A percentile compares a stretch with the other conserved stretches of the same genome.
Conservation (phyloP, 2,888 invertebrate genomes). For the Nomada lathburiana region DNA sequence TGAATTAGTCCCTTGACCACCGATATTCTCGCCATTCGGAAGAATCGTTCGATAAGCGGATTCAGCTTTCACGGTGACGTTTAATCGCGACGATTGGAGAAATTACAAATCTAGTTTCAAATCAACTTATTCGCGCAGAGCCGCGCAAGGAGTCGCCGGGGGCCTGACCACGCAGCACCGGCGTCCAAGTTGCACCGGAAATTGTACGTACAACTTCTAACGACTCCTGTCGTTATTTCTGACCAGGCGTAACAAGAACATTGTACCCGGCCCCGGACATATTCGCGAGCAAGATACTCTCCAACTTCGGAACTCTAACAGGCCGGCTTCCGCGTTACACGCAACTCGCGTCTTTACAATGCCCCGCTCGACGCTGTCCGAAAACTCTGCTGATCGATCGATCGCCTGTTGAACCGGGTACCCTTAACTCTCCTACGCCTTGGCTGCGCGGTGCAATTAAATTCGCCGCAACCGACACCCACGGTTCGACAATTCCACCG, state of each 20-base stretch:
- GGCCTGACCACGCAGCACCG: slow-evolving; percentile 13
- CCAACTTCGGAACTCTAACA: slow-evolving; percentile 54
- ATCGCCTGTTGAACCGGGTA: neutral
- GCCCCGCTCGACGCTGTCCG: slow-evolving; percentile 13
- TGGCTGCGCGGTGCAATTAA: slow-evolving; percentile 16
- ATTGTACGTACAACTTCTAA: slow-evolving; percentile 59
- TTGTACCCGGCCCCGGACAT: slow-evolving; percentile 37
- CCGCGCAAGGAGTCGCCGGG: too few relatives aligned
- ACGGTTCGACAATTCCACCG: neutral
- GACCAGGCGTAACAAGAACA: slow-evolving; percentile 57
- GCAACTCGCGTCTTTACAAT: slow-evolving; percentile 37
- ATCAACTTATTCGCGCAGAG: slow-evolving; percentile 29
- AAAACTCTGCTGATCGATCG: slow-evolving; percentile 42
- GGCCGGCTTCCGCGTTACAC: slow-evolving; percentile 30
- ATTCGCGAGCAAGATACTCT: slow-evolving; percentile 56
- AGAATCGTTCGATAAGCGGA: slow-evolving; percentile 14
- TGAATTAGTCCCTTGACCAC: slow-evolving; percentile 37
- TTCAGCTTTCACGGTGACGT: neutral
- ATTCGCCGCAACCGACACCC: neutral
- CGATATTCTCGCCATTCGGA: neutral
- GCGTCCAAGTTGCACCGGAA: slow-evolving; percentile 45
- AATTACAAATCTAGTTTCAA: neutral
- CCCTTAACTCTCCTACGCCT: slow-evolving; percentile 1
- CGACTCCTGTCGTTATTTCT: slow-evolving; percentile 61
- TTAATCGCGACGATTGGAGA: neutral